Evolutionary conservation across 1,140 invertebrate species (phyloP).

Genomic region (Sesamia nonagrioides): DNA sequence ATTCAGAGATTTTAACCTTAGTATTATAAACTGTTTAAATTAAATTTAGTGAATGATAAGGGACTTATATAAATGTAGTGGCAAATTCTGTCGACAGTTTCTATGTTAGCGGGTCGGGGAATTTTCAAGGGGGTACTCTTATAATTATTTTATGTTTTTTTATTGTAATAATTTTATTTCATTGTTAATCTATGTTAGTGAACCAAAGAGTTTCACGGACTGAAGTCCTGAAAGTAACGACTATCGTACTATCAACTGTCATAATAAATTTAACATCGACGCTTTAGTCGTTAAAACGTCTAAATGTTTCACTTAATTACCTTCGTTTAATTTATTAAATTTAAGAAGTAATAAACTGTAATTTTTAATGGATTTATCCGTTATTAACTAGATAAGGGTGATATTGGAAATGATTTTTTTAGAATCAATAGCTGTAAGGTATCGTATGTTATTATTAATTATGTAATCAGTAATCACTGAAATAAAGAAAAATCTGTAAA

Average conservation of each 20-base stretch:
- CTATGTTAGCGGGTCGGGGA: conserved; percentile 12
- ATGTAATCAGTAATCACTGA: conserved; percentile 87
- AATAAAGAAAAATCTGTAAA: conserved; percentile 82
- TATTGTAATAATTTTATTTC: conserved; percentile 37
- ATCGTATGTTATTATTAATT: conserved; percentile 85
- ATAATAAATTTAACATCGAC: conserved; percentile 45
- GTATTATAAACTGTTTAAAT: conserved; percentile 80
- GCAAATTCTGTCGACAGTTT: conserved; percentile 66
- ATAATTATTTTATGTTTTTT: conserved; percentile 29
- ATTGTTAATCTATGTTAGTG: conserved; percentile 39
- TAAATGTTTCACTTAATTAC: conserved; percentile 46
- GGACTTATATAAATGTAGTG: conserved; percentile 50
- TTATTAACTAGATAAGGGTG: conserved; percentile 84
- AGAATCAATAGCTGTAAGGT: conserved; percentile 85
- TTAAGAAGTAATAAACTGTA: conserved; percentile 72
- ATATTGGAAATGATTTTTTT: conserved; percentile 88
- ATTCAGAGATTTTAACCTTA: conserved; percentile 85
- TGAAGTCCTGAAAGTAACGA: conserved; percentile 67
- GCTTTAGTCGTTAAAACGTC: conserved; percentile 44
- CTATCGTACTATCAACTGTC: conserved; percentile 42
- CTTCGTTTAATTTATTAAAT: conserved; percentile 65
- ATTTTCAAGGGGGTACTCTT: conserved; percentile 43
- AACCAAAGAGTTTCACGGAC: conserved; percentile 41
- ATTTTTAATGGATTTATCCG: conserved; percentile 83
- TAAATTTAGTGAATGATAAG: conserved; percentile 78